A percentile compares a stretch with the other conserved stretches of the same genome.
Evolutionary conservation across 2,888 invertebrate genomes (phyloP).

Genomic region (Carterocephalus palaemon): DNA sequence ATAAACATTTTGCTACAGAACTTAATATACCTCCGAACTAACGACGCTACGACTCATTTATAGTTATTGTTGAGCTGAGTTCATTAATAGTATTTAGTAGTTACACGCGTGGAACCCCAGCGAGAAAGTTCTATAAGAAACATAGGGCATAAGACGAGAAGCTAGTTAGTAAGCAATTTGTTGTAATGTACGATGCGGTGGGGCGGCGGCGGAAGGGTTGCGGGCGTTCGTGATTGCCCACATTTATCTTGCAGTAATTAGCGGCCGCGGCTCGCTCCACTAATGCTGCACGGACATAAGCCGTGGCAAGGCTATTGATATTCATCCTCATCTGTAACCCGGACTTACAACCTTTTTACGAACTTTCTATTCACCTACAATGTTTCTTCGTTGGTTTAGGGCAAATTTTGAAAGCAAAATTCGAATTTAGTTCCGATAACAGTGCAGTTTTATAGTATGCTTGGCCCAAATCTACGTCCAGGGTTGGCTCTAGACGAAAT

Average conservation of each 20-base stretch:
- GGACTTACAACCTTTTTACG: constrained; percentile 11
- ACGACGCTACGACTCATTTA: no score
- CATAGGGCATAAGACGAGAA: constrained; percentile 17
- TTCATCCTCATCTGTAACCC: constrained; percentile 20
- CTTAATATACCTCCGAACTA: no score
- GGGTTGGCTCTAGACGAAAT: no score
- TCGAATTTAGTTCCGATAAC: no score
- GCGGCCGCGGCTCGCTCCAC: constrained; percentile 10
- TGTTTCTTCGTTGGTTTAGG: not conserved
- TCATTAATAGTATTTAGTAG: not conserved
- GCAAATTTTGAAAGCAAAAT: no score
- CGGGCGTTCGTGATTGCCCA: constrained; percentile 23
- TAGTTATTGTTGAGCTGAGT: no score
- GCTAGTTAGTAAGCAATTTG: constrained; percentile 23
- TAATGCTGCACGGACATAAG: constrained; percentile 12
- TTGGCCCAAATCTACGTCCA: no score
- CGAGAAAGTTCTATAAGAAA: constrained; percentile 12
- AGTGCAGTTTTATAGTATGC: no score
- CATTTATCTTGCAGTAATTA: constrained; percentile 25
- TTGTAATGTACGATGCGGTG: constrained; percentile 24
- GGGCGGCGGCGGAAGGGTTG: constrained; percentile 22
- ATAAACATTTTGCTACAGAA: no score
- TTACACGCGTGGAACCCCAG: constrained; percentile 3
- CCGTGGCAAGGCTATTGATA: not conserved
- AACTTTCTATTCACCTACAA: no score